Evolutionary conservation across 1,140 invertebrate genomes (phyloP), one percentile per base, ranked within the genome.

Genomic region (Latrodectus geometricus): DNA sequence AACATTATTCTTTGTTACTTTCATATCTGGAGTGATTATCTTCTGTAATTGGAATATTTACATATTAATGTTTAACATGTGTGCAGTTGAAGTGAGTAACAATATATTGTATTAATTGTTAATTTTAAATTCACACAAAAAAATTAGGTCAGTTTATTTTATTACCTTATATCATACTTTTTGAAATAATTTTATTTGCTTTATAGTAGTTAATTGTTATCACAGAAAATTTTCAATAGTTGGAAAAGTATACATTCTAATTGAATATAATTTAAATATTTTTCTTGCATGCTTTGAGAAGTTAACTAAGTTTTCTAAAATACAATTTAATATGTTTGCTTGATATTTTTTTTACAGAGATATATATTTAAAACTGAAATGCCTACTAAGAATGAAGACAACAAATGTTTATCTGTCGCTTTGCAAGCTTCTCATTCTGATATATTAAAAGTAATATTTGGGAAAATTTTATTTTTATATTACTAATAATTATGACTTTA

Each of bases 21-120:
- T 84, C 4, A 68, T 84, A 4, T 65, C 82, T 54, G 82, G 82
- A 66, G 61, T 69, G 5, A 21, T 84, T 8, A 84, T 84, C 49
- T 84, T 84, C 49, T 69, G 75, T 35, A 84, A 84, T 35, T 84
- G 72, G 72, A 84, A 73, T 20, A n/a, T 84, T 9, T 84, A 68
- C 54, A 35, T 84, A 17, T 48, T 9, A 4, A 69, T 84, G 52
- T 84, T 84, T 15, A 84, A 84, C 76, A 20, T 23, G 23, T 76
- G 35, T 69, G 17, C 48, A 20, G 35, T 54, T 17, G 72, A 84
- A 15, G 82, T 84, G 68, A 84, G 82, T 54, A 15, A 61, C 0
- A 61, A 61, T 14, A 8, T 14, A 61, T 14, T 61, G 11, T 61
- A 11, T 61, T 61, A 61, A 2, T 61, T 11, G 17, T 61, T 17